These are phyloP conservation scores for Crypturellus undulatus DNA, from an alignment of 2,113 vertebrate genomes.

Conservation along the genomic window DNA sequence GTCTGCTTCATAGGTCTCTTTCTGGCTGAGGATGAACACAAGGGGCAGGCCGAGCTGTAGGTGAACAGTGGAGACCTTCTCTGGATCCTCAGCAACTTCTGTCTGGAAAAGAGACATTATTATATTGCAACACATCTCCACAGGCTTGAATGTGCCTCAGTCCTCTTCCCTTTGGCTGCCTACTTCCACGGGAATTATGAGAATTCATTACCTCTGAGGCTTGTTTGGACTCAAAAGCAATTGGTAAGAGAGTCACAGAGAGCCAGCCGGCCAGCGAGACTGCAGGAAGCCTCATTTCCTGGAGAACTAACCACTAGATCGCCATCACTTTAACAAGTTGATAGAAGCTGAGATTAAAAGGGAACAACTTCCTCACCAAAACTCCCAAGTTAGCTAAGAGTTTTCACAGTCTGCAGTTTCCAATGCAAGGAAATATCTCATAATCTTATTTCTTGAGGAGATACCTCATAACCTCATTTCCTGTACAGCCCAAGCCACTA, in stretches of 20 bases:
- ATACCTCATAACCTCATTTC: neutral
- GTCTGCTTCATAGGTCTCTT: slow-evolving; percentile 84
- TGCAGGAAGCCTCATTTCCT: neutral
- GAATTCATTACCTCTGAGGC: neutral
- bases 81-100: slow-evolving; percentile 86
- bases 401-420: neutral
- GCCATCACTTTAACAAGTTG: neutral
- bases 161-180: neutral
- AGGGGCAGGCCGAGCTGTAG: slow-evolving; percentile 87
- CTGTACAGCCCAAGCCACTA: neutral
- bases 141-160: rapidly evolving
- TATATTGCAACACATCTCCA: neutral
- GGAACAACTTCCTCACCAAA: neutral
- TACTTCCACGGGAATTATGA: neutral
- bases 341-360: neutral
- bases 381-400: neutral
- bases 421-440: neutral
- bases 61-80: slow-evolving; percentile 82
- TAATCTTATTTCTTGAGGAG: neutral
- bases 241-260: neutral
- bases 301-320: neutral
- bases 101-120: slow-evolving; percentile 73
- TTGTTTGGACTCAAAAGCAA: neutral
- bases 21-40: slow-evolving; percentile 89
- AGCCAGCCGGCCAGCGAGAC: neutral